Evolutionary conservation across 2,113 vertebrate species (phyloP).

Genomic region (Nibea albiflora): DNA sequence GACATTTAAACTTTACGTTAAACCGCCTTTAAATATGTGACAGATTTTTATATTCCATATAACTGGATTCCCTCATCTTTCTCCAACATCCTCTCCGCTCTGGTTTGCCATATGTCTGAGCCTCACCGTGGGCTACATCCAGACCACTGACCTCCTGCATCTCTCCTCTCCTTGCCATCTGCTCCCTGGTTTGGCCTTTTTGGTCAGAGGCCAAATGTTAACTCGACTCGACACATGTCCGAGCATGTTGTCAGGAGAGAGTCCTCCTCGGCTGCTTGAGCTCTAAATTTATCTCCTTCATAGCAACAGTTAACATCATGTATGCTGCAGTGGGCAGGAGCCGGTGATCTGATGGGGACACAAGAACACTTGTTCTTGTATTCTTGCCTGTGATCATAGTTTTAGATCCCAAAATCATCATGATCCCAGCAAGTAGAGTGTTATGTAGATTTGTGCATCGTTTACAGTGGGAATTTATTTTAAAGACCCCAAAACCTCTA

Average conservation of each 20-base stretch:
- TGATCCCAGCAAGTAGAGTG: neutral
- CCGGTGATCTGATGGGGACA: neutral
- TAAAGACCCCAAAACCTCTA: too few relatives aligned
- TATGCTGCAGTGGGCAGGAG: neutral
- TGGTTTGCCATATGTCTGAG: conserved; percentile 68
- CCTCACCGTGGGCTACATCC: conserved; percentile 47
- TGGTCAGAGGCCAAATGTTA: conserved; percentile 63
- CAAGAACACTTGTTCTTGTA: neutral
- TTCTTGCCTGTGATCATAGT: neutral
- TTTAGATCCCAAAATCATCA: neutral
- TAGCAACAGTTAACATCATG: neutral
- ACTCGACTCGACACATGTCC: conserved; percentile 66
- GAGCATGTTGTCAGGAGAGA: conserved; percentile 43
- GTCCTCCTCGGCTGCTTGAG: conserved; percentile 30
- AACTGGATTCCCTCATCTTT: conserved; percentile 22
- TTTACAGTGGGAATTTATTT: too few relatives aligned
- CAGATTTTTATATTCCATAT: neutral
- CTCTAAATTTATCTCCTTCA: conserved; percentile 15
- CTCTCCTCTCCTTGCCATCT: conserved; percentile 69
- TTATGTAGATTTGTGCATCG: too few relatives aligned
- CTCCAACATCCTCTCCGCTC: conserved; percentile 5
- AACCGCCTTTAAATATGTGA: neutral
- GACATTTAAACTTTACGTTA: conserved; percentile 5
- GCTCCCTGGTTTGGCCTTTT: conserved; percentile 56
- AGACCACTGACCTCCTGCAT: conserved; percentile 67